These are phyloP conservation scores for Dasyprocta punctata DNA, from an alignment of 2,113 vertebrate genomes.

Conservation along the genomic window DNA sequence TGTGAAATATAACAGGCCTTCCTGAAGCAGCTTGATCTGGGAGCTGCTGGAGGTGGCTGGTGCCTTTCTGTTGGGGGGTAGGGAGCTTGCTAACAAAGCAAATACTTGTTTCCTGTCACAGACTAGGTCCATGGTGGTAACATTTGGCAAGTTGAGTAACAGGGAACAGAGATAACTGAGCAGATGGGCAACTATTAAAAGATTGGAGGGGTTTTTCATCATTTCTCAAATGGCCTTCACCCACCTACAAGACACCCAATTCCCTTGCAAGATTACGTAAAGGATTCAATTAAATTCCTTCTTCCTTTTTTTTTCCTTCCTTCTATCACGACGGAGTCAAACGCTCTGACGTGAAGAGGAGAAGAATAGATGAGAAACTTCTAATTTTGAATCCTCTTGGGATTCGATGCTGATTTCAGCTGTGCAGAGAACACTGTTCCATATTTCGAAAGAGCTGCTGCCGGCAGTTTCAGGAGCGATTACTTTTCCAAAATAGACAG, in stretches of 20 bases:
- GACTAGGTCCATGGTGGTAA: constrained; percentile 46
- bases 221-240: constrained; percentile 64
- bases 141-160: constrained; percentile 74
- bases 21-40: not conserved
- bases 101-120: not conserved
- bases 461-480: constrained; percentile 55
- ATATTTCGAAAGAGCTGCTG: constrained; percentile 72
- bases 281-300: constrained; percentile 65
- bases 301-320: not conserved
- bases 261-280: constrained; percentile 69
- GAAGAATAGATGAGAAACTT: constrained; percentile 79
- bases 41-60: not conserved
- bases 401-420: constrained; percentile 75
- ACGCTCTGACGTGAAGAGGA: constrained; percentile 74
- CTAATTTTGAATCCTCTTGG: constrained; percentile 79
- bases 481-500: constrained; percentile 74
- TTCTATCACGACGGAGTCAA: constrained; percentile 44
- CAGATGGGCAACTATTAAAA: constrained; percentile 79
- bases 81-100: constrained; percentile 47
- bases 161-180: constrained; percentile 64
- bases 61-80: not conserved
- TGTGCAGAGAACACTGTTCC: constrained; percentile 67
- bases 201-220: constrained; percentile 66
- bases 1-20: constrained; percentile 63
- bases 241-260: constrained; percentile 60